These are phyloP conservation scores for Eupithecia centaureata DNA, from an alignment of 2,888 invertebrate species.

Conservation along the genomic window DNA sequence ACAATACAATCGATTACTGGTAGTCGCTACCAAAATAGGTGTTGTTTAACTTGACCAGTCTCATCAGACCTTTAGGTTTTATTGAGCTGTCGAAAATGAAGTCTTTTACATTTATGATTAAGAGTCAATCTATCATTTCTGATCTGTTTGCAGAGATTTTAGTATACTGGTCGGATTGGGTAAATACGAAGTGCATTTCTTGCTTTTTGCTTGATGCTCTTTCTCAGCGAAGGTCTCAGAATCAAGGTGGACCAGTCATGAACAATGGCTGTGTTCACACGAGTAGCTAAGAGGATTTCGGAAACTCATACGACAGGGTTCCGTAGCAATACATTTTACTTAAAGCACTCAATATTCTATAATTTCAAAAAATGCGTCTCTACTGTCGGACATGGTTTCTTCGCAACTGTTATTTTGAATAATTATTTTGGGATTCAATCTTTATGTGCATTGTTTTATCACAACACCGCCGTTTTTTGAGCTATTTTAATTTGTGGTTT, in stretches of 20 bases:
- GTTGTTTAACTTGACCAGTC: slow-evolving; percentile 55
- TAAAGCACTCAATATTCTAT: neutral
- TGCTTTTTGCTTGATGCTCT: slow-evolving; percentile 28
- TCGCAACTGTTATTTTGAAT: neutral
- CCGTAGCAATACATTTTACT: neutral
- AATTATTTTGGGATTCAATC: neutral
- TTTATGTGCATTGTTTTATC: neutral
- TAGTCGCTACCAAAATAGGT: slow-evolving; percentile 73
- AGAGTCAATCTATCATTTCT: slow-evolving; percentile 16
- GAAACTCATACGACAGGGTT: neutral
- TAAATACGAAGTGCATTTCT: slow-evolving; percentile 31
- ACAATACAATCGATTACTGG: slow-evolving; percentile 66
- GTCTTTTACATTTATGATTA: slow-evolving; percentile 15
- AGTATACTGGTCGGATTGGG: slow-evolving; percentile 23
- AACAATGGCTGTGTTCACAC: slow-evolving; percentile 40
- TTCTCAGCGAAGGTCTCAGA: slow-evolving; percentile 47
- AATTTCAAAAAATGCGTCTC: neutral
- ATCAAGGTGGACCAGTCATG: slow-evolving; percentile 49
- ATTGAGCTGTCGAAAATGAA: slow-evolving; percentile 22
- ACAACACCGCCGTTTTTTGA: neutral
- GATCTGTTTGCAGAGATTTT: slow-evolving; percentile 21
- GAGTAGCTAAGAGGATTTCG: neutral
- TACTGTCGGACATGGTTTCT: neutral
- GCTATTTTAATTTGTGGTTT: neutral
- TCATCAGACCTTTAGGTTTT: slow-evolving; percentile 43